Evolutionary conservation across 2,797 vertebrate species (phyloP), one percentile per base, ranked within the genome.

Genomic region (Propithecus deckenii): DNA sequence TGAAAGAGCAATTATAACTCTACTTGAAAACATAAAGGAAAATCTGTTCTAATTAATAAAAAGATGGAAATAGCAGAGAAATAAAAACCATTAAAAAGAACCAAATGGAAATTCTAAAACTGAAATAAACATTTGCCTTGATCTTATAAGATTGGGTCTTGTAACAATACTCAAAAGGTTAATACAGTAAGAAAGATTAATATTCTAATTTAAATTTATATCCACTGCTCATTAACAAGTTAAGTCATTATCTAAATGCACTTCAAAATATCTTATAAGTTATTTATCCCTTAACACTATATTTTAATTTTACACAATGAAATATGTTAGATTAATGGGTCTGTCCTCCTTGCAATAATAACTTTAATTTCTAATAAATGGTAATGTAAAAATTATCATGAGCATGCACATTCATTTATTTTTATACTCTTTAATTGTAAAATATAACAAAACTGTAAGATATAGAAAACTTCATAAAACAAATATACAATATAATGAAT

Each of bases 31-130:
- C 61, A 75, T 69, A 75, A 93, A 85, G 14, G 32, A 92, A 92
- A 96, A 75, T 81, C 32, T 55, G 20, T 43, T 92, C 22, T 52
- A 92, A 95, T 75, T 95, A 83, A 93, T 92, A 74, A 95, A 94
- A 91, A 78, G 59, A 84, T 55, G 7, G 48, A 92, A 79, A 90
- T 75, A 79, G 61, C 46, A 86, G 91, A 72, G 55, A 89, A 92
- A 83, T 46, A 89, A 78, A 91, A 93, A 86, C 46, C 61, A 86
- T 86, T 94, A 32, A 72, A 81, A 96, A 81, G n/a, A 93, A 86
- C 7, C 22, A 92, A 89, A 90, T 74, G 67, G 18, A 89, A 95
- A 87, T 87, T 89, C 18, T 87, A 84, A 94, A 94, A 87, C 25
- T 79, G 30, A 94, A 89, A 35, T 67, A 93, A 83, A 94, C 7